These are phyloP conservation scores for Aselliscus stoliczkanus DNA, from an alignment of 2,797 vertebrate species.

Conservation along the genomic window DNA sequence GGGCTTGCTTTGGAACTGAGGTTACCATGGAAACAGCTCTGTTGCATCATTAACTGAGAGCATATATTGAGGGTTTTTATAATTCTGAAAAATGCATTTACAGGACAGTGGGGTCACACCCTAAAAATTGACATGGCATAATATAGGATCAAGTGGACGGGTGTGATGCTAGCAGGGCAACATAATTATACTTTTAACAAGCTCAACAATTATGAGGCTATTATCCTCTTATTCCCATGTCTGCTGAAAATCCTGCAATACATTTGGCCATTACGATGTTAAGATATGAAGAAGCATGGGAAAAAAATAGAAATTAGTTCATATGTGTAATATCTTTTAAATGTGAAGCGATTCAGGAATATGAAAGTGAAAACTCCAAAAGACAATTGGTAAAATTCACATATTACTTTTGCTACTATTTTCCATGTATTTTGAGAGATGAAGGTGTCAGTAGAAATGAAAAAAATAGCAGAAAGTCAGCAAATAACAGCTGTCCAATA, in stretches of 20 bases:
- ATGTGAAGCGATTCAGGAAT: neutral
- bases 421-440: neutral
- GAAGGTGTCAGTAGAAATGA: neutral
- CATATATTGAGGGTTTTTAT: neutral
- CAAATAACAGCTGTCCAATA: neutral
- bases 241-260: neutral
- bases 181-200: neutral
- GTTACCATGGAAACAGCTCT: slow-evolving; percentile 10
- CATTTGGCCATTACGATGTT: neutral
- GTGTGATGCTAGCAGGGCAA: neutral
- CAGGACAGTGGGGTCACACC: neutral
- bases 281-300: neutral
- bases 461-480: neutral
- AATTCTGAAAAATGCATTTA: neutral
- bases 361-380: neutral
- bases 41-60: neutral
- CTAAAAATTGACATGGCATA: neutral
- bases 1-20: neutral
- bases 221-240: neutral
- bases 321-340: neutral
- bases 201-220: neutral
- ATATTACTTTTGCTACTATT: neutral
- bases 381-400: neutral
- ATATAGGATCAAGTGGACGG: neutral
- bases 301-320: neutral